phyloP scores from a whole-genome alignment of 2,888 invertebrate genomes.

The Cyclophora albipunctata region DNA sequence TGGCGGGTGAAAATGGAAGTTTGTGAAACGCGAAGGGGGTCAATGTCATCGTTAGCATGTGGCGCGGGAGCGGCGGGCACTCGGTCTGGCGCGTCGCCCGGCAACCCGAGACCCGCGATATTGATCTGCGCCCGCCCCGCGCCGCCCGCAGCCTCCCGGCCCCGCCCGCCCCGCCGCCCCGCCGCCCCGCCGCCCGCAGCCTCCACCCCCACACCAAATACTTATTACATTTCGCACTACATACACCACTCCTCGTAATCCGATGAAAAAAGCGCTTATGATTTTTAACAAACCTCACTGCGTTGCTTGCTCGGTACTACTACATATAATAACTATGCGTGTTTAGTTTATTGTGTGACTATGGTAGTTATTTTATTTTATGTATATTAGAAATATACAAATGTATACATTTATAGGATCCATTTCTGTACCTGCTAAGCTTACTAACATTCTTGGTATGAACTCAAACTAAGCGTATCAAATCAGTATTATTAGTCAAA shows the following conservation, averaged over 20 bases:
- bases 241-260: conserved; percentile 64
- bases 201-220: conserved; percentile 54
- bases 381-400: too few relatives aligned
- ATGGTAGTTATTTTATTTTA: too few relatives aligned
- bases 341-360: too few relatives aligned
- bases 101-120: conserved; percentile 74
- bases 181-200: conserved; percentile 42
- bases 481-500: too few relatives aligned
- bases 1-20: conserved; percentile 29
- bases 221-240: conserved; percentile 72
- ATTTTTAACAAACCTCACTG: conserved; percentile 27
- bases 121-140: conserved; percentile 58
- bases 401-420: too few relatives aligned
- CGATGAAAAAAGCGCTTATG: conserved; percentile 64
- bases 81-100: conserved; percentile 78
- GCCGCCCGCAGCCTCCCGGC: conserved; percentile 66
- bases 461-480: too few relatives aligned
- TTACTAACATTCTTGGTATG: too few relatives aligned
- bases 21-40: conserved; percentile 39
- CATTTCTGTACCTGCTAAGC: too few relatives aligned
- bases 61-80: conserved; percentile 69
- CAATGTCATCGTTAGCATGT: conserved; percentile 49
- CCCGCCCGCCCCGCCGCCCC: conserved; percentile 37
- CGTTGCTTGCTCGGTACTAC: conserved; percentile 7
- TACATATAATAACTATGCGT: too few relatives aligned